Conservation (phyloP, 2,113 vertebrate species). For the Aphelocoma coerulescens region DNA sequence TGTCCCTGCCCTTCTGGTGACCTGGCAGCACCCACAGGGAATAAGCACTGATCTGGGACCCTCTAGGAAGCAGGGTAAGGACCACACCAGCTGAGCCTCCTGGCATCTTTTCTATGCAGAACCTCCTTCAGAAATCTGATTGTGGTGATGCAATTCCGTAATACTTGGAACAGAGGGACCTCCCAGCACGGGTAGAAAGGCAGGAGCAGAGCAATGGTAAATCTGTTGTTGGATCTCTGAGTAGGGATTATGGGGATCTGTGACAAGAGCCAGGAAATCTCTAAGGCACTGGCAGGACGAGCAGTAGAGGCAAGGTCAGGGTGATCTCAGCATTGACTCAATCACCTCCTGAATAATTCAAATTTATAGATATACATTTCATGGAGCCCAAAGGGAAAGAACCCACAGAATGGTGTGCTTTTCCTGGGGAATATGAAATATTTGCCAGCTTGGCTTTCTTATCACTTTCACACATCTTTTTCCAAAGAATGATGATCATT, state of each 20-base stretch:
- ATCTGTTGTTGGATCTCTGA: not conserved
- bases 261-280: not conserved
- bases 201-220: not conserved
- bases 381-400: not conserved
- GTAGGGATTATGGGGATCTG: not conserved
- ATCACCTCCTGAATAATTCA: not conserved
- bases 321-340: not conserved
- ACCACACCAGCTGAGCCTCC: accelerated
- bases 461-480: not conserved
- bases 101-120: not conserved
- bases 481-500: not conserved
- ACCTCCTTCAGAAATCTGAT: not conserved
- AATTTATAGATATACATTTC: not conserved
- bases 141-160: not conserved
- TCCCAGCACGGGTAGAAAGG: not conserved
- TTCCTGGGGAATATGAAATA: not conserved
- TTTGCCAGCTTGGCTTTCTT: not conserved
- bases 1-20: not conserved
- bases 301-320: not conserved
- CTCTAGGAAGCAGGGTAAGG: not conserved
- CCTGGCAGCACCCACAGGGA: not conserved
- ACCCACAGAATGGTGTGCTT: not conserved
- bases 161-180: not conserved
- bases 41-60: not conserved
- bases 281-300: not conserved